phyloP scores from a whole-genome alignment of 2,113 vertebrate species.

The Calyptommatus sinebrachiatus region DNA sequence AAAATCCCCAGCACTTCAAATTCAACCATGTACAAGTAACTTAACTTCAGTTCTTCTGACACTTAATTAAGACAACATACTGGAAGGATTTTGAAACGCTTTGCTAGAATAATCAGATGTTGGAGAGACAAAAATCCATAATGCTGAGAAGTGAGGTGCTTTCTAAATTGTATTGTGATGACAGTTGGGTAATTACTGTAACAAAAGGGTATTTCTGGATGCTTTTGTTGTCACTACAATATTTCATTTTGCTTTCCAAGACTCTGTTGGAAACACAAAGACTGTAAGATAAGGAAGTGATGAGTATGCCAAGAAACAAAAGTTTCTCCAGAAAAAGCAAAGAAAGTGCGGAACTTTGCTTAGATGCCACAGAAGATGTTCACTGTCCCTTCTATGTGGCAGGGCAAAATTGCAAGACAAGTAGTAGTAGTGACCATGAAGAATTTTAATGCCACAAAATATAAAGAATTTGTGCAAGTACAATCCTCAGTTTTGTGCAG shows the following conservation, averaged over 20 bases:
- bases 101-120: constrained; percentile 10
- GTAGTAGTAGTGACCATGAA: too few species aligned
- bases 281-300: not conserved
- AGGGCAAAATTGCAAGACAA: too few species aligned
- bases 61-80: constrained; percentile 9
- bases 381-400: not conserved
- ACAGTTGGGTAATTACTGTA: constrained; percentile 8
- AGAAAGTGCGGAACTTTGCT: not conserved
- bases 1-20: not conserved
- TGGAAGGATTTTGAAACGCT: constrained; percentile 16
- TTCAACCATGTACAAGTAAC: not conserved
- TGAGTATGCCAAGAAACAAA: not conserved
- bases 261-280: not conserved
- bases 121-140: not conserved
- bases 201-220: not conserved
- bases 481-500: too few species aligned
- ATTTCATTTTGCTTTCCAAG: not conserved
- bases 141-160: not conserved
- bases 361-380: not conserved
- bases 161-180: not conserved
- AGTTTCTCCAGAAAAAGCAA: not conserved
- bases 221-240: not conserved
- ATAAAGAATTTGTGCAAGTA: too few species aligned
- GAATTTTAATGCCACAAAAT: too few species aligned
- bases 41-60: not conserved